Percentiles rank a stretch among this genome's conserved stretches.
phyloP scores from a whole-genome alignment of 2,888 invertebrate species.

The Drosophila flavopinicola region DNA sequence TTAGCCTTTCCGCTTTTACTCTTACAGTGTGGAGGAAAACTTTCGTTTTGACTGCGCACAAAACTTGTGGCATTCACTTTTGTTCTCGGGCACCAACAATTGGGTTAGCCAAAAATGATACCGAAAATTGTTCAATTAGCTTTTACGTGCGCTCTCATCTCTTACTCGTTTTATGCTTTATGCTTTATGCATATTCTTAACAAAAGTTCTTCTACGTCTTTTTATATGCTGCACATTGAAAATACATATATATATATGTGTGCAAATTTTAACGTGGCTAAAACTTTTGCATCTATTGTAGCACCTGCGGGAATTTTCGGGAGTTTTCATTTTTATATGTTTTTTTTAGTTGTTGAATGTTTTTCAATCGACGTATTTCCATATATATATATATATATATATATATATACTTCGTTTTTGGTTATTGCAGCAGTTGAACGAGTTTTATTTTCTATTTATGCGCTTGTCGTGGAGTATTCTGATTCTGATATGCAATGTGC shows the following conservation, averaged over 20 bases:
- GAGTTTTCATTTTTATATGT: conserved; percentile 3
- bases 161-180: conserved; percentile 42
- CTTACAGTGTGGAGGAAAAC: conserved; percentile 32
- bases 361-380: conserved; percentile 18
- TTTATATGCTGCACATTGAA: conserved; percentile 19
- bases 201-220: conserved; percentile 46
- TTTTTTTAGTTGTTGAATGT: conserved; percentile 2
- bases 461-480: background rate
- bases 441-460: background rate
- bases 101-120: conserved; percentile 55
- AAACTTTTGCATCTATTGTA: conserved; percentile 48
- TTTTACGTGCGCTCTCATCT: conserved; percentile 44
- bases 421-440: conserved; percentile 9
- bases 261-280: conserved; percentile 35
- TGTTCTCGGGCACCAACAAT: conserved; percentile 38
- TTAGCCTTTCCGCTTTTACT: conserved; percentile 36
- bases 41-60: conserved; percentile 33
- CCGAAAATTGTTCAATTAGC: conserved; percentile 61
- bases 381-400: too few relatives aligned
- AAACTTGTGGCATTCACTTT: conserved; percentile 62
- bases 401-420: conserved; percentile 7
- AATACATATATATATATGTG: too few relatives aligned
- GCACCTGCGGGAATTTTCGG: conserved; percentile 46
- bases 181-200: conserved; percentile 58
- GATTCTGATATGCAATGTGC: background rate